Conservation (phyloP, 2,113 vertebrate species). For the Sinocyclocheilus anshuiensis region DNA sequence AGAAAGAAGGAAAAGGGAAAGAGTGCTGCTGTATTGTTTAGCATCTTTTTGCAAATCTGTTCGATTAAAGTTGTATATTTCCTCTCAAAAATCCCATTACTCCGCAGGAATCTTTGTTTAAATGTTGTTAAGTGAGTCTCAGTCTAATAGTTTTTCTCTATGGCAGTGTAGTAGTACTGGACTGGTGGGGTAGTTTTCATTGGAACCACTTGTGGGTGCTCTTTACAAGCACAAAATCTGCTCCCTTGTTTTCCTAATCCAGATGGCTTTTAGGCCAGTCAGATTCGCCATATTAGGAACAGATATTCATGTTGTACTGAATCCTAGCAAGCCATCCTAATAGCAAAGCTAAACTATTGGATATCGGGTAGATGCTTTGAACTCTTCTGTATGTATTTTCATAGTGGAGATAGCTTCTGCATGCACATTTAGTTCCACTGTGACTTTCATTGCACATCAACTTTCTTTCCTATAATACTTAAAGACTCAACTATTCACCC, state of each 20-base stretch:
- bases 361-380: not conserved
- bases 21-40: too few species aligned
- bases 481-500: not conserved
- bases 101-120: not conserved
- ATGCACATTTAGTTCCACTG: not conserved
- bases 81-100: not conserved
- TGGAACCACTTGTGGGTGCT: constrained; percentile 69
- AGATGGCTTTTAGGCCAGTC: not conserved
- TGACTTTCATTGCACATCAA: not conserved
- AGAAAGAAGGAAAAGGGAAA: not conserved
- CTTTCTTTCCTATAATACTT: constrained; percentile 6
- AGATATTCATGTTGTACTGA: not conserved
- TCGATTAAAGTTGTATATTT: not conserved
- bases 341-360: not conserved
- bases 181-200: constrained; percentile 20
- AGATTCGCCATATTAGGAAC: not conserved
- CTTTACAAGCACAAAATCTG: constrained; percentile 43
- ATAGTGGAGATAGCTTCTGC: not conserved
- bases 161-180: not conserved
- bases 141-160: not conserved
- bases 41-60: not conserved
- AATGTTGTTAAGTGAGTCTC: not conserved
- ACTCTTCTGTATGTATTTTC: not conserved
- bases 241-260: not conserved
- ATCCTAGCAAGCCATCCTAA: not conserved